These are phyloP conservation scores for Pseudois nayaur DNA, from an alignment of 2,113 vertebrate genomes.

Conservation along the genomic window DNA sequence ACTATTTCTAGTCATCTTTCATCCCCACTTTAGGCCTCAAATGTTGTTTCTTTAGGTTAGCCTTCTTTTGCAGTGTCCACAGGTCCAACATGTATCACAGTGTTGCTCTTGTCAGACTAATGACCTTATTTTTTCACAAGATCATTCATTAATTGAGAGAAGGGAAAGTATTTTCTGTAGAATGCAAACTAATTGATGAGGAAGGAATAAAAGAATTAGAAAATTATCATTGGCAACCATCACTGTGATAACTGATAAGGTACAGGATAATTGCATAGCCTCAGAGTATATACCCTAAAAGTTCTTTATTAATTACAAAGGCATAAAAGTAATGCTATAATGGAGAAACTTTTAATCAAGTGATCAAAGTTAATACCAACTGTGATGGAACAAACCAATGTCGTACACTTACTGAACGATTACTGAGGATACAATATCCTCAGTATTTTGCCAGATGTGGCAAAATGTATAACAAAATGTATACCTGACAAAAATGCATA, in stretches of 20 bases:
- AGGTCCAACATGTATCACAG: not conserved
- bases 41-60: not conserved
- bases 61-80: not conserved
- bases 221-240: not conserved
- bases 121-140: not conserved
- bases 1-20: not conserved
- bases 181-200: not conserved
- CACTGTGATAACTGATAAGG: not conserved
- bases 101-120: not conserved
- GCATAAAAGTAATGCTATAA: not conserved
- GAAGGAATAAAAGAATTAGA: not conserved
- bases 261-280: not conserved
- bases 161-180: not conserved
- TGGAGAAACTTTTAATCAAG: not conserved
- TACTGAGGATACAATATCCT: not conserved
- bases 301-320: not conserved
- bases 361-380: not conserved
- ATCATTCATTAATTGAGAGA: not conserved
- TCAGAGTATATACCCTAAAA: not conserved
- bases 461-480: too few relatives aligned
- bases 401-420: fast-evolving
- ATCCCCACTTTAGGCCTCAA: not conserved
- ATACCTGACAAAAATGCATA: not conserved
- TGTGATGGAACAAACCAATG: not conserved
- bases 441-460: too few relatives aligned